A percentile compares a stretch with the other conserved stretches of the same genome.
These are phyloP conservation scores for Hyles euphorbiae DNA, from an alignment of 1,140 invertebrate species.

Conservation along the genomic window DNA sequence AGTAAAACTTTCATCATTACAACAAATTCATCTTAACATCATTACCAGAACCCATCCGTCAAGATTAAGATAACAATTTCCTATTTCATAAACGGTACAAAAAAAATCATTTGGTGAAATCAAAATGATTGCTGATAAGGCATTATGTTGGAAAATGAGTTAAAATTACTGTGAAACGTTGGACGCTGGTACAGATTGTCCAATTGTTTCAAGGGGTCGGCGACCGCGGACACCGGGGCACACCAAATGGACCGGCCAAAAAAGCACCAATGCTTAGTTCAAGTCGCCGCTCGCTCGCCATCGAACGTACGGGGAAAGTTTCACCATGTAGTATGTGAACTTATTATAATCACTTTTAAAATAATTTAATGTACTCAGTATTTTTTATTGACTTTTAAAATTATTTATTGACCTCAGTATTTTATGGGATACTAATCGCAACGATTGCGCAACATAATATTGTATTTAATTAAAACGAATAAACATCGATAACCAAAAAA, in stretches of 20 bases:
- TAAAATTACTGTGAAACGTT: no score
- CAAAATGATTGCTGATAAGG: no score
- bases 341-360: background rate
- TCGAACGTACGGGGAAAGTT: slow-evolving; percentile 1
- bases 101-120: no score
- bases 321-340: background rate
- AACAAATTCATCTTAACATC: no score
- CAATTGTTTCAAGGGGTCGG: slow-evolving; percentile 8
- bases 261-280: background rate
- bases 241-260: slow-evolving; percentile 7
- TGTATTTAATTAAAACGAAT: no score
- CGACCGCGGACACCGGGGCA: slow-evolving; percentile 3
- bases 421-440: background rate
- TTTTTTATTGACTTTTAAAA: background rate
- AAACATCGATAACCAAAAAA: background rate
- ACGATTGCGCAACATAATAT: no score
- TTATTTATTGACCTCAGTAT: background rate
- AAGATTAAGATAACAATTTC: no score
- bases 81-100: no score
- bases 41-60: no score
- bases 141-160: no score
- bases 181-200: slow-evolving; percentile 1
- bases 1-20: no score
- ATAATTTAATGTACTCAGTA: background rate
- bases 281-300: slow-evolving; percentile 3